Evolutionary conservation across 2,888 invertebrate species (phyloP), one percentile per base, ranked within the genome.

Genomic region (Dolichomitus sp.): DNA sequence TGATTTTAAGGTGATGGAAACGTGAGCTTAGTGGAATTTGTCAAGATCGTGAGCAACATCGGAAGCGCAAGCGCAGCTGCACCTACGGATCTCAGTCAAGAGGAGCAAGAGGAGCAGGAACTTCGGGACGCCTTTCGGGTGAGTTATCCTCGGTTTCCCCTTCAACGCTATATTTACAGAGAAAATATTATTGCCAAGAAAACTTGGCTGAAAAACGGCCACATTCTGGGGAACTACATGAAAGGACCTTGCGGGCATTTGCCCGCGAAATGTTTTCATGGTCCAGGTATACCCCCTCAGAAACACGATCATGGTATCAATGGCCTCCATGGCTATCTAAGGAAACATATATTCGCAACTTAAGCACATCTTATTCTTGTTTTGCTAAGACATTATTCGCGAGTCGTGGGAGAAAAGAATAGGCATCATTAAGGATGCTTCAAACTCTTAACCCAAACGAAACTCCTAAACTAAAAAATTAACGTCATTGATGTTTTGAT

Each of bases 1-100:
- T 19, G 30, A 59, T 61, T 48, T 17, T 17, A 89, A 97, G 97
- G 97, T 59, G 97, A 97, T 93, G 98, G 98, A 30, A 97, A 97
- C 89, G 97, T 98, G 7, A 97, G 97, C 90, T 98, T 97, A 88
- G 97, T 97, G 89, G 98, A 98, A 93, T 98, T 98, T 92, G 97
- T 98, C 27, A 97, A 97, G 92, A 97, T 98, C 86, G 95, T 97
- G 7, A 97, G 97, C 70, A 96, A 97, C 91, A 97, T 97, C 89
- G 96, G 96, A 14, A 95, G 95, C 48, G 96, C 96, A 5, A 95
- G 94, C 30, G 95, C 95, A 33, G 95, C 95, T 79, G 95, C 95
- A 45, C 95, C 96, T 0, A 96, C 96, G 0, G 97, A 97, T 90
- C 83, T 86, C 54, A 86, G 85, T 45, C 96, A 97, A 90, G 97